Conservation (phyloP, 1,140 invertebrate genomes). For the Gyrodactylus bullatarudis region DNA sequence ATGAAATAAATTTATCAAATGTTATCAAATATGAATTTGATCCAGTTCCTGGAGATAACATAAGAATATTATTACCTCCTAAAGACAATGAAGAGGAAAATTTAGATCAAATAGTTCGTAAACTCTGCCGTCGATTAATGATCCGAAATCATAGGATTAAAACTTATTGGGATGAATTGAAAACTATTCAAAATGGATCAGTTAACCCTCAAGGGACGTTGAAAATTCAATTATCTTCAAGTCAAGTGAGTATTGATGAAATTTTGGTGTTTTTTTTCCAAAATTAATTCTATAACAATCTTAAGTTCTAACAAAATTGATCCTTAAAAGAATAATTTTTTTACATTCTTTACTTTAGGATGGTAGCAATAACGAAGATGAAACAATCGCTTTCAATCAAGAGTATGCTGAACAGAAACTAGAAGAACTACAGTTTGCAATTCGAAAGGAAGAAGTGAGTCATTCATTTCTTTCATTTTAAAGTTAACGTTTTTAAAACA, state of each 20-base stretch:
- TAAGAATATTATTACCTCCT: background rate
- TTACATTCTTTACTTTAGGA: background rate
- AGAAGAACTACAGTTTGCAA: slow-evolving; percentile 3
- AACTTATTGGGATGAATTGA: background rate
- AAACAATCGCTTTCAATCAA: slow-evolving; percentile 1
- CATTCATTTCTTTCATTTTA: background rate
- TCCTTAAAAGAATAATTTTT: background rate
- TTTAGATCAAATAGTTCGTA: background rate
- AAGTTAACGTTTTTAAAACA: background rate
- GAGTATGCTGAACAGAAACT: slow-evolving; percentile 5
- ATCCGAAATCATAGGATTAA: background rate
- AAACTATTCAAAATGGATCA: background rate
- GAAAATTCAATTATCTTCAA: background rate
- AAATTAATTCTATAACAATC: too few relatives aligned
- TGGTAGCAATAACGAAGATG: background rate
- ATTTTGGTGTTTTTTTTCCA: too few relatives aligned
- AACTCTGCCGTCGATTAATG: background rate
- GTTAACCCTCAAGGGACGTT: background rate
- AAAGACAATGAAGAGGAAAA: background rate
- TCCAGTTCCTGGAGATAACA: background rate
- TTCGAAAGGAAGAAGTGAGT: background rate
- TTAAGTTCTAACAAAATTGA: background rate
- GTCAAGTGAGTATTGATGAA: background rate
- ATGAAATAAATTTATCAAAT: background rate
- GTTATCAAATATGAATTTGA: background rate